Conservation (phyloP, 2,797 vertebrate genomes). For the Hypotaenidia okinawae region DNA sequence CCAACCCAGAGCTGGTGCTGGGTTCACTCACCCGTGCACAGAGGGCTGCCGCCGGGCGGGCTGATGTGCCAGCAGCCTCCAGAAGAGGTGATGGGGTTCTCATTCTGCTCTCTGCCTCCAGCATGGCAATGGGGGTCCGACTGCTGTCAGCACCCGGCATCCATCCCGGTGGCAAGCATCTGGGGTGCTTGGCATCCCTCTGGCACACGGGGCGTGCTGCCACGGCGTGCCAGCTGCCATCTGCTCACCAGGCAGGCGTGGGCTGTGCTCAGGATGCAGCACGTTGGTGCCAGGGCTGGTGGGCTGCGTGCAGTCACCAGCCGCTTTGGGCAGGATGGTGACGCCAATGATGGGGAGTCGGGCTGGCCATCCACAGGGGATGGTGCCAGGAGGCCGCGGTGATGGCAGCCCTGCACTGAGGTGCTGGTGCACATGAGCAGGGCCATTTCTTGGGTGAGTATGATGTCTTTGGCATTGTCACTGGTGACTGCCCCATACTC, state of each 20-base stretch:
- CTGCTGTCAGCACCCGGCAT: not conserved
- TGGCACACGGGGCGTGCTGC: fast-evolving
- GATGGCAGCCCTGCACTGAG: not conserved
- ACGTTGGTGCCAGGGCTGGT: not conserved
- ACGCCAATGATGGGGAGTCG: not conserved
- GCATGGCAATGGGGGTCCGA: fast-evolving
- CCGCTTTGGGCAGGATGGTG: not conserved
- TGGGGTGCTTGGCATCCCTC: not conserved
- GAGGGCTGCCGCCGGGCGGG: not conserved
- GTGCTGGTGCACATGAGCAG: not conserved
- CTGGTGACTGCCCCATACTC: not conserved
- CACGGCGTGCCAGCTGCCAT: not conserved
- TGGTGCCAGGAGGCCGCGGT: not conserved
- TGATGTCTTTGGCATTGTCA: fast-evolving
- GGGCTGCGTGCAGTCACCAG: not conserved
- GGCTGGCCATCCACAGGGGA: not conserved
- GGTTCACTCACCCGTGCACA: fast-evolving
- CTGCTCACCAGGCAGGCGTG: not conserved
- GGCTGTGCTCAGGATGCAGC: not conserved
- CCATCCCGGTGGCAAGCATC: fast-evolving
- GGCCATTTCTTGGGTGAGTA: not conserved
- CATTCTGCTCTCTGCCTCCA: not conserved
- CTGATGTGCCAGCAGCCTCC: not conserved
- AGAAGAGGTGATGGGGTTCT: no score
- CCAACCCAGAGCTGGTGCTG: not conserved